Base-by-base conservation (phyloP, 1,140 invertebrate species). In the Drosophila rhopaloa region DNA sequence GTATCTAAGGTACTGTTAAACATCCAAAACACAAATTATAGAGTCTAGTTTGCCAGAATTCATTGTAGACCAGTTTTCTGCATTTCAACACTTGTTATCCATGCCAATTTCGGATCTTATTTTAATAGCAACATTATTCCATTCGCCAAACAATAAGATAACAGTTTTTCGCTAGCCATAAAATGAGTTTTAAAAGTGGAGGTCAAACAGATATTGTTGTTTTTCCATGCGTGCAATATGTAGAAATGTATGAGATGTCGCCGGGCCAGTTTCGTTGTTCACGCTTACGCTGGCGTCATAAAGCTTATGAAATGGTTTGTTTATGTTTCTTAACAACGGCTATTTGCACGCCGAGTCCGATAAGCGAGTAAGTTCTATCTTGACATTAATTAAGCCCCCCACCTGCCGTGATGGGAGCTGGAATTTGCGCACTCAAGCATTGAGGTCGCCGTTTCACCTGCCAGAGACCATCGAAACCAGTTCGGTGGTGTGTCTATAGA, bases 241-340 rank as follows among this genome's bases (percentile, higher is more conserved):
- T 54, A 24, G 40, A 24, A 24, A 24, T 24, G 19, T 19, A 19
- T 19, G 48, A 19, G 6, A 71, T 38, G 38, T 37, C 29, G 47
- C 14, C 29, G 11, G 53, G 65, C 46, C 59, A 50, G 44, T 41
- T 38, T 27, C 43, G 57, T 65, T 41, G 43, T 58, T 35, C 48
- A 44, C 41, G 57, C 38, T 37, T 5, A 37, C 32, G 53, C 38
- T 48, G 29, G 44, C 56, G 47, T 76, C 59, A 73, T 76, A 71
- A 83, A 71, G 81, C 59, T 77, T 58, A 55, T 66, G 71, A 78
- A 70, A 66, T 61, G 48, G 24, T 65, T 78, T 86, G 74, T 86
- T 81, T 85, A 86, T 85, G 57, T 85, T 78, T 81, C 63, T 76
- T 79, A 78, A 82, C 81, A 70, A 78, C 63, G 60, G 73, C 50